Conservation (phyloP, 2,888 invertebrate genomes). For the Molanna angustata region DNA sequence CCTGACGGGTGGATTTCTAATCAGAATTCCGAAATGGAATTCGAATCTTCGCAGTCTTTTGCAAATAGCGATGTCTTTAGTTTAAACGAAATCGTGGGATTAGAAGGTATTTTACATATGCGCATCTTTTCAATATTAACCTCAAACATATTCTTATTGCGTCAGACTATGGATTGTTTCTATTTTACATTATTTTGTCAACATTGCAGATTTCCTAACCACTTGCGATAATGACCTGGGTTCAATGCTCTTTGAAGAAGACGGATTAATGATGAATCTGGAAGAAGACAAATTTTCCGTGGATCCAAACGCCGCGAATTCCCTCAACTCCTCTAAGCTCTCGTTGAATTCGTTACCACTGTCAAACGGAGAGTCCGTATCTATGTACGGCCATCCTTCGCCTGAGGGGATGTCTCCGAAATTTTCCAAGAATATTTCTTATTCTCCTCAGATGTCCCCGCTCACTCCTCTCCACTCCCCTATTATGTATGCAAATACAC, state of each 20-base stretch:
- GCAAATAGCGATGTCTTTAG: conserved; percentile 58
- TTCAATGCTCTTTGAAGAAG: conserved; percentile 35
- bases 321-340: no score
- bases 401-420: conserved; percentile 7
- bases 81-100: conserved; percentile 64
- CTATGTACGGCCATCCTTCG: no score
- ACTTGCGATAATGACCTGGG: conserved; percentile 53
- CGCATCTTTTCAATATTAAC: conserved; percentile 5
- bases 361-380: no score
- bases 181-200: neutral
- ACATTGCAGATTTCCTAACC: conserved; percentile 59
- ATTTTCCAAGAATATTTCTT: neutral
- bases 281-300: conserved; percentile 44
- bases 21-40: conserved; percentile 40
- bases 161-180: conserved; percentile 14
- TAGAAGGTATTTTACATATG: conserved; percentile 58
- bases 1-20: conserved; percentile 37
- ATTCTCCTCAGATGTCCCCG: conserved; percentile 2
- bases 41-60: conserved; percentile 43
- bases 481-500: conserved; percentile 7
- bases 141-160: conserved; percentile 14
- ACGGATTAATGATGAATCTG: conserved; percentile 58
- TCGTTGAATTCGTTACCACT: no score
- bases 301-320: no score
- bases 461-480: conserved; percentile 3